These are phyloP conservation scores for Dasypogon diadema DNA, from an alignment of 2,888 invertebrate species.

Conservation along the genomic window DNA sequence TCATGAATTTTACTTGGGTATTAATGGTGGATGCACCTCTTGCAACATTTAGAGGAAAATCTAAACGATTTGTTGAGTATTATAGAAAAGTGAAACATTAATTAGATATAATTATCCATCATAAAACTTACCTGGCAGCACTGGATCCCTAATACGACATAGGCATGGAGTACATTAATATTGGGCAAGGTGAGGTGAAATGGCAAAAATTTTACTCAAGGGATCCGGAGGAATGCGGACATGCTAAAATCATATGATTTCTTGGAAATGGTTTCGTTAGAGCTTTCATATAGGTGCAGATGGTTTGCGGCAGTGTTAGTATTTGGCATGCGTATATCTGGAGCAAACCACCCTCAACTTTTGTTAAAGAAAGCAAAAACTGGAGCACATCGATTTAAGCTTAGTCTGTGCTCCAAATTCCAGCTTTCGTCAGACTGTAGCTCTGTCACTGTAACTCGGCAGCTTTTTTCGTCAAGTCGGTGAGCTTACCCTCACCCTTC, in stretches of 20 bases:
- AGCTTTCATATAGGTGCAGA: conserved; percentile 10
- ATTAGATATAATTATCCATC: too few relatives aligned
- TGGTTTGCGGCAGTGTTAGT: conserved; percentile 1
- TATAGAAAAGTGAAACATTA: too few relatives aligned
- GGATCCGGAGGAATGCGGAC: conserved; percentile 53
- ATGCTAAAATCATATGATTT: conserved; percentile 56
- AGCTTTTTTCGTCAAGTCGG: conserved; percentile 32
- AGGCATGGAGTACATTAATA: neutral
- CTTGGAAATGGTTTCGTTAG: conserved; percentile 35
- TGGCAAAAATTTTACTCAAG: conserved; percentile 49
- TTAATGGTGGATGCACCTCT: too few relatives aligned
- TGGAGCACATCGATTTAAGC: conserved; percentile 47
- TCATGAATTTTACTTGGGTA: too few relatives aligned
- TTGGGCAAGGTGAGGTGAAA: conserved; percentile 2
- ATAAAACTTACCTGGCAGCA: too few relatives aligned
- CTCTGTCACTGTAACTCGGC: neutral
- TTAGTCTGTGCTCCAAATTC: conserved; percentile 25
- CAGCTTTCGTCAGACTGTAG: conserved; percentile 5
- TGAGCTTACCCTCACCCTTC: conserved; percentile 8
- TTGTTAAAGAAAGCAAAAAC: conserved; percentile 47
- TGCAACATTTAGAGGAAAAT: too few relatives aligned
- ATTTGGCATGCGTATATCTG: conserved; percentile 38
- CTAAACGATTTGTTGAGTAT: too few relatives aligned
- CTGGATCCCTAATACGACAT: neutral
- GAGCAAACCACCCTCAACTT: conserved; percentile 34